A percentile compares a stretch with the other conserved stretches of the same genome.
These are phyloP conservation scores for Lacanobia wlatinum DNA, from an alignment of 2,888 invertebrate species.

Conservation along the genomic window DNA sequence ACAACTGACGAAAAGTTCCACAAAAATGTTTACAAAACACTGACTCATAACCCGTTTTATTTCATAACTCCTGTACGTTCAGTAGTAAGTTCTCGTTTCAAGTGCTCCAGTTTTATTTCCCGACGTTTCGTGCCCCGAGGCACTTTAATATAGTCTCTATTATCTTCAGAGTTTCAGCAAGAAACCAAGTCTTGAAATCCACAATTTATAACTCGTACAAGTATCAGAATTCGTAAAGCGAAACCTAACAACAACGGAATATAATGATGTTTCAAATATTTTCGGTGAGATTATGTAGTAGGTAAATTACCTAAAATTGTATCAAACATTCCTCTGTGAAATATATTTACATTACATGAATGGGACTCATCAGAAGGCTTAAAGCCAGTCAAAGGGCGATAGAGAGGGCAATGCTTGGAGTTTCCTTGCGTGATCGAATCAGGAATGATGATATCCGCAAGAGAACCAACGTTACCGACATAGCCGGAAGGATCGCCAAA, in stretches of 20 bases:
- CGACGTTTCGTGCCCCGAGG: slow-evolving; percentile 31
- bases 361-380: too few relatives aligned
- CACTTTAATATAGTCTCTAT: slow-evolving; percentile 26
- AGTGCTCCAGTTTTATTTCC: slow-evolving; percentile 30
- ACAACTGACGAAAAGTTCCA: not conserved
- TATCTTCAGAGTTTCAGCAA: slow-evolving; percentile 22
- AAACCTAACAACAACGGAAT: slow-evolving; percentile 1
- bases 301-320: not conserved
- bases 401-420: too few relatives aligned
- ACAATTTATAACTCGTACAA: slow-evolving; percentile 31
- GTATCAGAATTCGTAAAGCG: slow-evolving; percentile 15
- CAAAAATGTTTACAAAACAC: not conserved
- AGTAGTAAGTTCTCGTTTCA: slow-evolving; percentile 13
- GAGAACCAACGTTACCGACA: too few relatives aligned
- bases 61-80: slow-evolving; percentile 2
- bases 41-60: not conserved
- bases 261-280: not conserved
- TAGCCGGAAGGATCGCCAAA: too few relatives aligned
- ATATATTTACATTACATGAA: not conserved
- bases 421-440: too few relatives aligned
- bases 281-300: not conserved
- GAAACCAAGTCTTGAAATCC: slow-evolving; percentile 13
- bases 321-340: not conserved
- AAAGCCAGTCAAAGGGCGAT: too few relatives aligned
- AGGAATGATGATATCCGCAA: too few relatives aligned